Evolutionary conservation across 2,797 vertebrate species (phyloP).

Genomic region (Phrynocephalus guinanensis): DNA sequence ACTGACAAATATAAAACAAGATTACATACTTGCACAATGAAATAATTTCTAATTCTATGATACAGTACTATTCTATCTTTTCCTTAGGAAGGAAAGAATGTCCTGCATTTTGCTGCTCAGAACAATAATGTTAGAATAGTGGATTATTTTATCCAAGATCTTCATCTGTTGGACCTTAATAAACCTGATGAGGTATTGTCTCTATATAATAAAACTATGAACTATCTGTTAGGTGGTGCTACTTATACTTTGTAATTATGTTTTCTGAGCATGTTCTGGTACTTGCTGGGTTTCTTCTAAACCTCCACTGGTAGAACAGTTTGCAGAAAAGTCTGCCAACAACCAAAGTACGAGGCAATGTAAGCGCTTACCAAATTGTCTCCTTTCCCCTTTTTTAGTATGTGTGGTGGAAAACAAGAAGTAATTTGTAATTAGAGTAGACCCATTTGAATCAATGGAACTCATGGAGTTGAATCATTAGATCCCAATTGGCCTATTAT

Average conservation of each 20-base stretch:
- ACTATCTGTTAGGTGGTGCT: conserved; percentile 13
- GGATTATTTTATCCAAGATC: conserved; percentile 89
- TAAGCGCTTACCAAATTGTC: not conserved
- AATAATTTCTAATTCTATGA: not conserved
- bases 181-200: conserved; percentile 84
- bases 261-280: not conserved
- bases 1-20: conserved; percentile 6
- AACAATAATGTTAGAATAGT: conserved; percentile 86
- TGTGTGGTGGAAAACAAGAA: not conserved
- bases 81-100: conserved; percentile 87
- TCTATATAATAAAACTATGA: not conserved
- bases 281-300: not conserved
- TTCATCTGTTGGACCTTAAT: conserved; percentile 88
- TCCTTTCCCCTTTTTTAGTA: not conserved
- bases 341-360: not conserved
- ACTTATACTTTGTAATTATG: not conserved
- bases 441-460: no score
- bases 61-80: conserved; percentile 24
- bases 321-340: not conserved
- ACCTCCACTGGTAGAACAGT: not conserved
- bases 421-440: no score
- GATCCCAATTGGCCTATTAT: no score
- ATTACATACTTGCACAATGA: not conserved
- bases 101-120: conserved; percentile 89
- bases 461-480: no score